Evolutionary conservation across 2,888 invertebrate species (phyloP), one percentile per base, ranked within the genome.

Genomic region (Junonia oenone): DNA sequence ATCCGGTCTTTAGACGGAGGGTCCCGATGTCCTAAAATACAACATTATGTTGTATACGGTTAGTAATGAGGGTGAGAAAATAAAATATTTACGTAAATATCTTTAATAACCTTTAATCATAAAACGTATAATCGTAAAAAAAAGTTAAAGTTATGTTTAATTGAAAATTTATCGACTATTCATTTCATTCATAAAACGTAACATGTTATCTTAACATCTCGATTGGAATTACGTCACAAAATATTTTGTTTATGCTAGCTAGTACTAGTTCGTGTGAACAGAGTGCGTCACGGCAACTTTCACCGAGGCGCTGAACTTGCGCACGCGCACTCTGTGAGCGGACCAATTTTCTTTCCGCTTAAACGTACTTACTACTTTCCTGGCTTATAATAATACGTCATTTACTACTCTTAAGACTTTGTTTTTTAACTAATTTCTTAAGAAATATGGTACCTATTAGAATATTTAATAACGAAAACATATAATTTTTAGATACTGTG

Each of bases 211-310:
- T n/a, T n/a, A n/a, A n/a, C n/a, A n/a, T n/a, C n/a, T n/a, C n/a
- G n/a, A 64, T 74, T 69, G 76, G 76, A 81, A 80, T 61, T 58
- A 55, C 53, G 52, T 61, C 58, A 61, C 46, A 61, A 48, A 53
- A 60, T 51, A 56, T 59, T 56, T 59, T 58, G 53, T 53, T 51
- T 58, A 47, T 51, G 47, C 50, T 53, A 53, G 55, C 33, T 40
- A 37, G 45, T 58, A 57, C 65, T 57, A 54, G 62, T 62, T 77
- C 75, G 77, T 80, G 81, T 40, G 38, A 40, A 40, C 81, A 80
- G 78, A 78, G 80, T 82, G 81, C 88, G 86, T 88, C 87, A 84
- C 78, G 67, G 71, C 80, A 87, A 88, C 89, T 89, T 89, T 89
- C 89, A 83, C 89, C 87, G 64, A 63, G 59, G 48, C 68, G 65